Evolutionary conservation across 2,113 vertebrate genomes (phyloP).

Genomic region (Chascanopsetta lugubris): DNA sequence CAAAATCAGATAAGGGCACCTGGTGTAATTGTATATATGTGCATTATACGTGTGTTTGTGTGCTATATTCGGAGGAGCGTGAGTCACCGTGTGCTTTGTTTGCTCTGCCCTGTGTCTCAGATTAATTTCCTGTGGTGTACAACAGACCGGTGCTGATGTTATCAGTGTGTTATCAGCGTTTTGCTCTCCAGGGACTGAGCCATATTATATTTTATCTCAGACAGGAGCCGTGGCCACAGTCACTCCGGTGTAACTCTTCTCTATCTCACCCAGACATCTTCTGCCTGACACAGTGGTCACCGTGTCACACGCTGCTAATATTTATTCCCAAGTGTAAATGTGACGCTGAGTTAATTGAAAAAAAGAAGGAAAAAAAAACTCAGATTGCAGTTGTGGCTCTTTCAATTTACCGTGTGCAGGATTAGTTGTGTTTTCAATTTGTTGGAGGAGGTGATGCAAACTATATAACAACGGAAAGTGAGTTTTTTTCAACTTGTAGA

Average conservation of each 20-base stretch:
- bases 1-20: conserved; percentile 43
- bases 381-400: background rate
- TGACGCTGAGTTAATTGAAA: conserved; percentile 28
- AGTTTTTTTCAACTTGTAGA: background rate
- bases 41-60: background rate
- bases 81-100: conserved; percentile 31
- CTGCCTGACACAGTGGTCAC: conserved; percentile 12
- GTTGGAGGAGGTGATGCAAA: background rate
- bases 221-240: conserved; percentile 16
- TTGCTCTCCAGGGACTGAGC: conserved; percentile 51
- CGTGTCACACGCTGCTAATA: conserved; percentile 12
- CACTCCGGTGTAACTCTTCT: background rate
- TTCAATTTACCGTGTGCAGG: background rate
- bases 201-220: conserved; percentile 45
- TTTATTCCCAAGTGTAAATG: conserved; percentile 16
- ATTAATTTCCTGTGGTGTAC: conserved; percentile 71
- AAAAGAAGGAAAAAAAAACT: too few species aligned
- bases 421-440: conserved; percentile 1
- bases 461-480: background rate
- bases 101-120: conserved; percentile 37
- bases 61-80: conserved; percentile 7
- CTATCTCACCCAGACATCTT: conserved; percentile 48
- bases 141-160: conserved; percentile 57
- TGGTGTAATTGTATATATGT: conserved; percentile 3
- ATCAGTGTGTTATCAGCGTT: conserved; percentile 58